These are phyloP conservation scores for Triplophysa dalaica DNA, from an alignment of 2,113 vertebrate species.

Conservation along the genomic window DNA sequence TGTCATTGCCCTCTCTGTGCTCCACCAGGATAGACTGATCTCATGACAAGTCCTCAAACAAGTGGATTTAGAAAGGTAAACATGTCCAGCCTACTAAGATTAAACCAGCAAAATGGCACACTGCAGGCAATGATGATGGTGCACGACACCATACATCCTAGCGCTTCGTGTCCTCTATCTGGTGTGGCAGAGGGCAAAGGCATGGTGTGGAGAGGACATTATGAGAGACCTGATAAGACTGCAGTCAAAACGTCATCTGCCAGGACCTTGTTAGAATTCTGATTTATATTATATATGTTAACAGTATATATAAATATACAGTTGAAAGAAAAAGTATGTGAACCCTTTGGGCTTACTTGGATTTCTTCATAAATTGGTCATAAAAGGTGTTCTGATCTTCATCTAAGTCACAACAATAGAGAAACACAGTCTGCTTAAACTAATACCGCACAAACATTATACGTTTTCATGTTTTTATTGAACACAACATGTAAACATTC, in stretches of 20 bases:
- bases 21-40: constrained; percentile 51
- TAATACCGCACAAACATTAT: too few species aligned
- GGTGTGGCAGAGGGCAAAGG: constrained; percentile 58
- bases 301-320: too few species aligned
- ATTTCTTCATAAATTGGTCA: too few species aligned
- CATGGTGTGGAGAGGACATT: background rate
- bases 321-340: too few species aligned
- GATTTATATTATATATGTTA: too few species aligned
- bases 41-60: constrained; percentile 54
- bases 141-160: constrained; percentile 64
- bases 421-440: too few species aligned
- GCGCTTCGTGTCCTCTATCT: constrained; percentile 61
- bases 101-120: constrained; percentile 65
- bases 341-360: too few species aligned
- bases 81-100: constrained; percentile 73
- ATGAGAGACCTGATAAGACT: background rate
- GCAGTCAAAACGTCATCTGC: background rate
- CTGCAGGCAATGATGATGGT: constrained; percentile 72
- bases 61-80: constrained; percentile 73
- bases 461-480: too few species aligned
- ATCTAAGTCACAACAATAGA: too few species aligned
- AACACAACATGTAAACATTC: too few species aligned
- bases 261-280: background rate
- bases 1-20: constrained; percentile 54
- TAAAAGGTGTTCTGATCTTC: too few species aligned